These are phyloP conservation scores for Acridotheres tristis DNA, from an alignment of 2,797 vertebrate species.

Conservation along the genomic window DNA sequence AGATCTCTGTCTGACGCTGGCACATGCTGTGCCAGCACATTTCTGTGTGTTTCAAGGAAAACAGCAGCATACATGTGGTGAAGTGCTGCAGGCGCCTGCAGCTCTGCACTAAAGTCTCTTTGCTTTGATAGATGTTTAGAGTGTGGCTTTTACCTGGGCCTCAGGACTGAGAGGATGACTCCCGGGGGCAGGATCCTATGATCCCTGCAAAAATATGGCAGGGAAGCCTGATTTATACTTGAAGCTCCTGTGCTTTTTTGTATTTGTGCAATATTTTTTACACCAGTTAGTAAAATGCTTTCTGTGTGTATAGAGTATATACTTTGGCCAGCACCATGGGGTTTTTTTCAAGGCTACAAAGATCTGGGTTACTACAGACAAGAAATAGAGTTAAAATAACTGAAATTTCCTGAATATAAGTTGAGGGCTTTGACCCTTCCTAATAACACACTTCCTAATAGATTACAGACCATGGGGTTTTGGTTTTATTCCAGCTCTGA, in stretches of 20 bases:
- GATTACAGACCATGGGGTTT: background rate
- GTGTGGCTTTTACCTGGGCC: background rate
- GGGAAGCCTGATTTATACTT: background rate
- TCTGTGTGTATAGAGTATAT: background rate
- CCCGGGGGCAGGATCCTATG: background rate
- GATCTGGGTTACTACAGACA: background rate
- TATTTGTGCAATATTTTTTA: background rate
- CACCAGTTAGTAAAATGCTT: background rate
- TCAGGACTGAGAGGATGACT: background rate
- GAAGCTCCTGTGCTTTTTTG: background rate
- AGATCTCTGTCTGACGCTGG: background rate
- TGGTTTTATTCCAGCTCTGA: background rate
- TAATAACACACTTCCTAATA: background rate
- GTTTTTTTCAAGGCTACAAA: background rate
- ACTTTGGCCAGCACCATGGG: background rate
- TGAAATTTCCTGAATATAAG: background rate
- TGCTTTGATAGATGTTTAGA: accelerated
- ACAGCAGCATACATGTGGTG: too few species aligned
- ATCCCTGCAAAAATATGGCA: background rate
- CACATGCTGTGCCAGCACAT: background rate
- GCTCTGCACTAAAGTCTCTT: background rate
- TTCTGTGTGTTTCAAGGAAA: background rate
- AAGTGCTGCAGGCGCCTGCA: background rate
- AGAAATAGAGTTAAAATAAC: background rate
- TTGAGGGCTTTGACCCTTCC: accelerated